These are phyloP conservation scores for Strigamia transsilvanica DNA, from an alignment of 2,888 invertebrate species.

Conservation along the genomic window DNA sequence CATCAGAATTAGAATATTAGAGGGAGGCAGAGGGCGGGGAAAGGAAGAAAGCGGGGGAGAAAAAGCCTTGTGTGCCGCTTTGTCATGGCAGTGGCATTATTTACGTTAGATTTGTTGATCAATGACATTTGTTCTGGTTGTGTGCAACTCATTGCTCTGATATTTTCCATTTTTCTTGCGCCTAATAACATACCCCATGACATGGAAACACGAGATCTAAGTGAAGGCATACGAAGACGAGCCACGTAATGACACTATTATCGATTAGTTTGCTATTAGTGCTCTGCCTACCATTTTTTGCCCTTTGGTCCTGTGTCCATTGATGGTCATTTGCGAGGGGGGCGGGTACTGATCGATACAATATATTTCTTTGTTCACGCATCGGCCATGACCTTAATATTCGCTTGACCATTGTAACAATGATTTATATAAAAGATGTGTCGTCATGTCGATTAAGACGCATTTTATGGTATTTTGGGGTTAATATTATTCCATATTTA, in stretches of 20 bases:
- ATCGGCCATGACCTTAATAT: slow-evolving; percentile 35
- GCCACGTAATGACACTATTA: slow-evolving; percentile 33
- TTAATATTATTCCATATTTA: background rate
- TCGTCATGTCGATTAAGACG: slow-evolving; percentile 6
- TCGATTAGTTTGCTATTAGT: slow-evolving; percentile 48
- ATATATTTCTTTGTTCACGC: slow-evolving; percentile 35
- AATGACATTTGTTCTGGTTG: slow-evolving; percentile 24
- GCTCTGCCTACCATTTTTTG: slow-evolving; percentile 5
- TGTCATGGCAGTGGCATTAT: slow-evolving; percentile 35
- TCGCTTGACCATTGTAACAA: slow-evolving; percentile 17
- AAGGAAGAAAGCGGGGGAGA: background rate
- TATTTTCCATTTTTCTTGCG: slow-evolving; percentile 38
- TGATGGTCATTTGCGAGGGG: slow-evolving; percentile 33
- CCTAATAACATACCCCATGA: slow-evolving; percentile 44
- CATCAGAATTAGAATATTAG: slow-evolving; percentile 47
- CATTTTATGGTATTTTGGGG: slow-evolving; percentile 5
- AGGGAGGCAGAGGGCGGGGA: background rate
- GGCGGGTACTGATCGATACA: slow-evolving; percentile 8
- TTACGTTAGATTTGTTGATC: slow-evolving; percentile 47
- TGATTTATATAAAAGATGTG: slow-evolving; percentile 22
- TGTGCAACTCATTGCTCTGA: slow-evolving; percentile 41
- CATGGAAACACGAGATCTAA: slow-evolving; percentile 45
- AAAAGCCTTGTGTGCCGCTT: background rate
- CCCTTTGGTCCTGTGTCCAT: slow-evolving; percentile 33
- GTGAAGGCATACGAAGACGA: slow-evolving; percentile 36